A percentile compares a stretch with the other conserved stretches of the same genome.
Evolutionary conservation across 2,797 vertebrate species (phyloP).

Genomic region (Ciconia nigra): DNA sequence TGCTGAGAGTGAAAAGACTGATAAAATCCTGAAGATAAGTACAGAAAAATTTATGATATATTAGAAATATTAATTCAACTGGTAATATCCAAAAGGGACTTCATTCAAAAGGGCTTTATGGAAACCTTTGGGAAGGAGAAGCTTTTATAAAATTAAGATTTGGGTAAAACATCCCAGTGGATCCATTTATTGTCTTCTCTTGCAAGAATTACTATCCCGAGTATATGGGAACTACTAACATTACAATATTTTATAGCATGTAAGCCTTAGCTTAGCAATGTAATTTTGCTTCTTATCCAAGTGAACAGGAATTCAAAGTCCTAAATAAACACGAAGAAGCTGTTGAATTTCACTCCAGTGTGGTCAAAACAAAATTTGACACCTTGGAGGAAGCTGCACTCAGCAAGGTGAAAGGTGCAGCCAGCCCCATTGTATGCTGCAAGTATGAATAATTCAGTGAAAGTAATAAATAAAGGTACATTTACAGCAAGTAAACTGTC

Average conservation of each 20-base stretch:
- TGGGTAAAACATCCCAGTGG: neutral
- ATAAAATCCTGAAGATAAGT: neutral
- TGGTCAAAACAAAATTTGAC: neutral
- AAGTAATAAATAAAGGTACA: neutral
- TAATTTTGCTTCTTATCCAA: neutral
- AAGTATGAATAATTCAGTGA: neutral
- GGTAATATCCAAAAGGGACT: neutral
- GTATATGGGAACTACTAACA: neutral
- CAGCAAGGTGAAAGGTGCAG: neutral
- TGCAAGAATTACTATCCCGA: neutral
- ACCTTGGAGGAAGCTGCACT: neutral
- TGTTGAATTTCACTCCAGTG: neutral
- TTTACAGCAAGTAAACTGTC: neutral
- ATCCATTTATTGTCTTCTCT: neutral
- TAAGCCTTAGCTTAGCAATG: neutral
- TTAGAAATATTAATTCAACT: neutral
- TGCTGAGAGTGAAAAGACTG: neutral
- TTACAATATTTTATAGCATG: neutral
- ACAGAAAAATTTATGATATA: neutral
- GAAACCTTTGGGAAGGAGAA: neutral
- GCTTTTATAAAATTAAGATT: neutral
- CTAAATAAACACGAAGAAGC: neutral
- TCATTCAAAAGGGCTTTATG: neutral
- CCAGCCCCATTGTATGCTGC: neutral
- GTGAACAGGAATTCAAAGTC: neutral